These are phyloP conservation scores for Aegithalos caudatus DNA, from an alignment of 2,113 vertebrate species.

Conservation along the genomic window DNA sequence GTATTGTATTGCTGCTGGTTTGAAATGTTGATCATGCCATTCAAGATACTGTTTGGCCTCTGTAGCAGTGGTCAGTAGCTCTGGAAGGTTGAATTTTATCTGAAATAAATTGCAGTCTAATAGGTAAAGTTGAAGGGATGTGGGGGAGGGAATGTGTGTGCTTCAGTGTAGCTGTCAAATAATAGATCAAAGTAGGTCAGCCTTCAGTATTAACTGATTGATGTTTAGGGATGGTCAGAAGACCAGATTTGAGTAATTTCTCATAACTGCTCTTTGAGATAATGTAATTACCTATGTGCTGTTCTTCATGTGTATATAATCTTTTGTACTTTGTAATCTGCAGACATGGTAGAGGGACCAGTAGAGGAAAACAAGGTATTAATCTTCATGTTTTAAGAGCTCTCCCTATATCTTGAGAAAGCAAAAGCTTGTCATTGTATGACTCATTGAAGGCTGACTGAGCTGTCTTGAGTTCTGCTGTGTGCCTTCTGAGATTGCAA, in stretches of 20 bases:
- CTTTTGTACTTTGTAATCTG: neutral
- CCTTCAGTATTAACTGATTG: neutral
- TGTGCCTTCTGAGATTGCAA: slow-evolving; percentile 47
- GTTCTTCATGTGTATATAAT: neutral
- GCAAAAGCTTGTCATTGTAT: neutral
- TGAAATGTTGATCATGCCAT: neutral
- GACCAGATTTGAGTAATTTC: neutral
- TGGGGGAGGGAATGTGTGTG: neutral
- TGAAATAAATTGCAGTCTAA: neutral
- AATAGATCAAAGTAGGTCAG: neutral
- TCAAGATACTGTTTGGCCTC: neutral
- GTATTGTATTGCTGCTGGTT: neutral
- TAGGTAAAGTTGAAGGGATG: neutral
- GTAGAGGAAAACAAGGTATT: neutral
- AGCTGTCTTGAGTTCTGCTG: neutral
- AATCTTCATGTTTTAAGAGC: neutral
- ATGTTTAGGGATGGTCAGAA: neutral
- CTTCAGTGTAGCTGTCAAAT: slow-evolving; percentile 14
- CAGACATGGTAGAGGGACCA: neutral
- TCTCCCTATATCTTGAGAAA: neutral
- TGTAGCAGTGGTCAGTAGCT: neutral
- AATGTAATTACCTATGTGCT: neutral
- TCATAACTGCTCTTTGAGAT: neutral
- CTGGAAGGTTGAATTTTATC: neutral
- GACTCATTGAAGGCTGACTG: neutral